Evolutionary conservation across 2,797 vertebrate species (phyloP).

Genomic region (Myotis daubentonii): DNA sequence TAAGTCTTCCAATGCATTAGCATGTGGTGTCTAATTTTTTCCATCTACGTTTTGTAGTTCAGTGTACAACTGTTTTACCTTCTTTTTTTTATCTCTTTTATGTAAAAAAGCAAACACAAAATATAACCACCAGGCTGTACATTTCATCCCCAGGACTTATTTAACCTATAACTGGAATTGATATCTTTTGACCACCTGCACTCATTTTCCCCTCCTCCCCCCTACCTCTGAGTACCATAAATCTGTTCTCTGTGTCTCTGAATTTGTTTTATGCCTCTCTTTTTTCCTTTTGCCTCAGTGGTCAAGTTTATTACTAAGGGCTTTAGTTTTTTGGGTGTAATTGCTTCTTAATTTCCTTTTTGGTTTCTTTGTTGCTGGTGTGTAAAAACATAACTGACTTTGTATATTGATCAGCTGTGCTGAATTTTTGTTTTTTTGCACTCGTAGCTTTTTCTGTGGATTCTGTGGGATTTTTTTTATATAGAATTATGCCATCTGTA

Average conservation of each 20-base stretch:
- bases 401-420: neutral
- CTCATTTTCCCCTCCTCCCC: neutral
- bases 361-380: neutral
- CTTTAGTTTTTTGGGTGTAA: neutral
- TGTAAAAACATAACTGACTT: neutral
- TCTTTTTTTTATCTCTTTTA: neutral
- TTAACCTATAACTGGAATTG: neutral
- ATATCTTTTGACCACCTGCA: neutral
- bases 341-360: slow-evolving; percentile 53
- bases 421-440: neutral
- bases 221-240: neutral
- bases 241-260: neutral
- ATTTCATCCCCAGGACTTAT: neutral
- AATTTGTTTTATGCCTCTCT: neutral
- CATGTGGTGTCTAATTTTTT: neutral
- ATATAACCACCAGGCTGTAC: neutral
- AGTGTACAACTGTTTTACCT: neutral
- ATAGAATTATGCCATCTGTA: neutral
- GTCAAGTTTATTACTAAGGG: neutral
- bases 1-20: neutral
- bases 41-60: neutral
- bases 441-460: neutral
- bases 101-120: neutral
- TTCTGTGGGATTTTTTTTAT: neutral
- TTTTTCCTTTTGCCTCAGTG: slow-evolving; percentile 8